These are phyloP conservation scores for Cervus canadensis DNA, from an alignment of 2,113 vertebrate species.

Conservation along the genomic window DNA sequence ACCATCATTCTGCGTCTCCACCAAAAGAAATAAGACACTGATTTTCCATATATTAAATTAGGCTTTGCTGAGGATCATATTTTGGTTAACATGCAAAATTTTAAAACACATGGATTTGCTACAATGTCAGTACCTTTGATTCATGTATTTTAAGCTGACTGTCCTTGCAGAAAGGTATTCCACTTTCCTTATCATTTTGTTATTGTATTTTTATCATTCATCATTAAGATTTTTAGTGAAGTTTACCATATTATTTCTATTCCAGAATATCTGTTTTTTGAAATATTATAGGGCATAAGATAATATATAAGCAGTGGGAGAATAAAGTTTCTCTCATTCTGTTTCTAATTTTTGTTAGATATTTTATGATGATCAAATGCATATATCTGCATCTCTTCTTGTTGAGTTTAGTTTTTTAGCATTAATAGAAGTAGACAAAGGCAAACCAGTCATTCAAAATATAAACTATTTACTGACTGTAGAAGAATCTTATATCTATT, in stretches of 20 bases:
- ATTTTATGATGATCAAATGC: neutral
- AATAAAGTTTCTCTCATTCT: neutral
- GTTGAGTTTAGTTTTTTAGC: neutral
- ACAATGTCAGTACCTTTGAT: neutral
- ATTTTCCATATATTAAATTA: conserved; percentile 25
- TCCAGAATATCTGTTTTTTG: neutral
- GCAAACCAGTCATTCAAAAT: neutral
- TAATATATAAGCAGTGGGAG: neutral
- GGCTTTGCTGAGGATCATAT: neutral
- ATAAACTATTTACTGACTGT: neutral
- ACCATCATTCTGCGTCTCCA: neutral
- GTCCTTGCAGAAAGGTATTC: neutral
- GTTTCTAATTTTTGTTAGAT: conserved; percentile 10
- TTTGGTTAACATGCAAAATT: conserved; percentile 33
- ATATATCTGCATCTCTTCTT: neutral
- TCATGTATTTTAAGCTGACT: neutral
- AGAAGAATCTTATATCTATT: neutral
- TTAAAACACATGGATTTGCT: neutral
- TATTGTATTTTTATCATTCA: neutral
- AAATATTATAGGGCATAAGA: neutral
- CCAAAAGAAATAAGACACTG: neutral
- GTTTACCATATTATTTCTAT: neutral
- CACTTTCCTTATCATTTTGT: neutral
- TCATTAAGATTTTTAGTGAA: neutral
- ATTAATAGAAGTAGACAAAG: neutral